These are phyloP conservation scores for Penaeus vannamei DNA, from an alignment of 1,140 invertebrate species.

Conservation along the genomic window DNA sequence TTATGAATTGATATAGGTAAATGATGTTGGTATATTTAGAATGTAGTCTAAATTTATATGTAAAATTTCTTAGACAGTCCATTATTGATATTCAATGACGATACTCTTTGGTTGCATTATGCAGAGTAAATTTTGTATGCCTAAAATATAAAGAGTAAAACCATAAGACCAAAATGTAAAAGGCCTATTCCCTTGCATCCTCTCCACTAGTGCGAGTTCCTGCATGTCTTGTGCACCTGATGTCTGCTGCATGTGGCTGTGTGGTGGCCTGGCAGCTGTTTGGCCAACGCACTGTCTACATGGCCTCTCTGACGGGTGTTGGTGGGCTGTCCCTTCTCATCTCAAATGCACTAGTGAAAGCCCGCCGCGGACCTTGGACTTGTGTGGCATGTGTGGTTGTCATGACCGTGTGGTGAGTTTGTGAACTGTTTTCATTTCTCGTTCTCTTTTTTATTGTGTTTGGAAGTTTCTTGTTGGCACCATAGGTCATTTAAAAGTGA, in stretches of 20 bases:
- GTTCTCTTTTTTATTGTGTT: not conserved
- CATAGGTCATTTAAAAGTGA: too few species aligned
- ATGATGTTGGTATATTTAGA: too few species aligned
- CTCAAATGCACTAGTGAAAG: constrained; percentile 22
- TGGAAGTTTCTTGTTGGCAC: not conserved
- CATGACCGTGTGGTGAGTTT: constrained; percentile 56
- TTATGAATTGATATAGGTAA: too few species aligned
- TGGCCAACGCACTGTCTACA: constrained; percentile 48
- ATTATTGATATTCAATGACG: too few species aligned
- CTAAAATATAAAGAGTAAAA: too few species aligned
- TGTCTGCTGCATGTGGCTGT: constrained; percentile 57
- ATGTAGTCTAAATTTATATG: too few species aligned
- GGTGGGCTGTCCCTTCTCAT: constrained; percentile 20
- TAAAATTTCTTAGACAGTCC: too few species aligned
- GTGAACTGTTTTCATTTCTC: not conserved
- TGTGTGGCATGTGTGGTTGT: constrained; percentile 60
- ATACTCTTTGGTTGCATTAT: too few species aligned
- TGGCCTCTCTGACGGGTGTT: constrained; percentile 45
- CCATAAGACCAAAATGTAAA: too few species aligned
- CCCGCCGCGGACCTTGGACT: constrained; percentile 33
- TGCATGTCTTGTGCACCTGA: constrained; percentile 57
- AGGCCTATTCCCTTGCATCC: not conserved
- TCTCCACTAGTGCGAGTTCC: constrained; percentile 51
- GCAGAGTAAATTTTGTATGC: too few species aligned
- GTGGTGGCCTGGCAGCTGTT: constrained; percentile 60